Conservation (phyloP, 2,113 vertebrate genomes). For the Paradoxurus hermaphroditus region DNA sequence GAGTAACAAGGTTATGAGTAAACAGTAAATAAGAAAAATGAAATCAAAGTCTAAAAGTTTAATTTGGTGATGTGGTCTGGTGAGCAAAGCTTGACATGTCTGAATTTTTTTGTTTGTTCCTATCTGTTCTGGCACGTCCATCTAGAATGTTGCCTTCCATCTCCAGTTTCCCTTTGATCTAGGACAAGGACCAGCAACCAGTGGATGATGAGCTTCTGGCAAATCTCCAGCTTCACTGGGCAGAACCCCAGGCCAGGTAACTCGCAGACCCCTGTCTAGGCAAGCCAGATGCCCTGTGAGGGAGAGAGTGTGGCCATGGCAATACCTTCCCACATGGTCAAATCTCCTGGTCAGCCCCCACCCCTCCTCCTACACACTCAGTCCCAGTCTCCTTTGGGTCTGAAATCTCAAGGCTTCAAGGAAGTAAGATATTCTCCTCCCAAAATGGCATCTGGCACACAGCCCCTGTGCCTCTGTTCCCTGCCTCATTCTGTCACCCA, state of each 20-base stretch:
- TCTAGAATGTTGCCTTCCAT: not conserved
- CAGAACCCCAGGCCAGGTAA: not conserved
- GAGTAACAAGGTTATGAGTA: not conserved
- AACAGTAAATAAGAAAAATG: not conserved
- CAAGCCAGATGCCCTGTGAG: not conserved
- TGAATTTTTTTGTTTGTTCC: not conserved
- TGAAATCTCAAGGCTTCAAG: not conserved
- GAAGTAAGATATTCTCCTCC: not conserved
- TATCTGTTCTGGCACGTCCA: not conserved
- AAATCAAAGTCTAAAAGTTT: not conserved
- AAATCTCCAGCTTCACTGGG: not conserved
- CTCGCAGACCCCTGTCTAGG: not conserved
- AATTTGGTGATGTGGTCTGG: not conserved
- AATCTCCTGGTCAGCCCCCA: not conserved
- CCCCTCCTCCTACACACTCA: not conserved
- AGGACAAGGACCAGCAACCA: not conserved
- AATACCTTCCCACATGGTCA: not conserved
- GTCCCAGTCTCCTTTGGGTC: not conserved
- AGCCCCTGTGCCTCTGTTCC: not conserved
- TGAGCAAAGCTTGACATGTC: not conserved
- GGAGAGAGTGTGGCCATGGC: not conserved
- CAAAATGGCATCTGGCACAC: not conserved
- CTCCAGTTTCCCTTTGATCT: not conserved
- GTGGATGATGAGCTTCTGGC: not conserved
- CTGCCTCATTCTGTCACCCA: not conserved